Evolutionary conservation across 2,113 vertebrate species (phyloP).

Genomic region (Rhipidura dahli): DNA sequence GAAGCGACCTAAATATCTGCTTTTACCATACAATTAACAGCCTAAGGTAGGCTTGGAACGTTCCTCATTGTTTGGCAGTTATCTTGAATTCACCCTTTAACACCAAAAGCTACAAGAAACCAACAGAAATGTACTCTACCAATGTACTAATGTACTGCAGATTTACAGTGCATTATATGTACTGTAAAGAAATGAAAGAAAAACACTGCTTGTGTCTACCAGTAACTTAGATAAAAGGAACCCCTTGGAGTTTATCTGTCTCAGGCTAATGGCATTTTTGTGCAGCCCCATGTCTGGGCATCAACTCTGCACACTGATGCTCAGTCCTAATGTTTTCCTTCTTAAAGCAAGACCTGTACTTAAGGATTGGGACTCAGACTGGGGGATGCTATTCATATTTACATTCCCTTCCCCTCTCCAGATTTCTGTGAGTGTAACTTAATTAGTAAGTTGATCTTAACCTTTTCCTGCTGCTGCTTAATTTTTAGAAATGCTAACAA

Average conservation of each 20-base stretch:
- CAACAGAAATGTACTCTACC: neutral
- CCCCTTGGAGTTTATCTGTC: neutral
- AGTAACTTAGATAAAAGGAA: neutral
- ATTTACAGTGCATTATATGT: neutral
- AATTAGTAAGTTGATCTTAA: constrained; percentile 66
- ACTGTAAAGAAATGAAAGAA: neutral
- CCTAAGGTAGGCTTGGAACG: neutral
- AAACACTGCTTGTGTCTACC: neutral
- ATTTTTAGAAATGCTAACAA: constrained; percentile 69
- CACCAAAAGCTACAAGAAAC: neutral
- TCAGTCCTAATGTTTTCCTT: neutral
- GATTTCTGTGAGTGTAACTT: constrained; percentile 55
- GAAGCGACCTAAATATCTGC: constrained; percentile 34
- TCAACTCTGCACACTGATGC: neutral
- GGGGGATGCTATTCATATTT: constrained; percentile 22
- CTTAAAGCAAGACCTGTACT: accelerated
- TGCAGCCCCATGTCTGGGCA: neutral
- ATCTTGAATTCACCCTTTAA: constrained; percentile 1
- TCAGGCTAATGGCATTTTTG: neutral
- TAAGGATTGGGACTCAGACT: neutral
- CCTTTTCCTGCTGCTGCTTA: constrained; percentile 59
- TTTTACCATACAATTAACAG: constrained; percentile 27
- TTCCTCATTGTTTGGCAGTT: neutral
- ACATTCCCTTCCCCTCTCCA: constrained; percentile 24
- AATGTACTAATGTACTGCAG: neutral